phyloP scores from a whole-genome alignment of 1,140 invertebrate genomes.

The Holcopasites calliopsidis region DNA sequence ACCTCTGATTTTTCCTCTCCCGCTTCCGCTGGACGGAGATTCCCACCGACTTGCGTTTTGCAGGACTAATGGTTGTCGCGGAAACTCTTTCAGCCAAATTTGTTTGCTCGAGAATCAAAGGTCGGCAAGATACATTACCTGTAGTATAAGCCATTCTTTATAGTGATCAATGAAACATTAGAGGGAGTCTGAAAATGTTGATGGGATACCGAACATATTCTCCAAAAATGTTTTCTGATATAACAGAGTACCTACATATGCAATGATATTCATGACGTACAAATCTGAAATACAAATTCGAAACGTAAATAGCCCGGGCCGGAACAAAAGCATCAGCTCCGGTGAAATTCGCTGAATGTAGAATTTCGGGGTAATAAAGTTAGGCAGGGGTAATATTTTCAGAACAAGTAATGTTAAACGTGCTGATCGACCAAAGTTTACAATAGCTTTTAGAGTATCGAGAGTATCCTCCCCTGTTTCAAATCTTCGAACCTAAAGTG shows the following conservation, averaged over 20 bases:
- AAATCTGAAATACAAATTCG: slow-evolving; percentile 20
- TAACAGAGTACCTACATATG: slow-evolving; percentile 19
- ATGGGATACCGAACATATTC: too few relatives aligned
- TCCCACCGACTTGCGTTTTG: slow-evolving; percentile 48
- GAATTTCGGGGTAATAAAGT: neutral
- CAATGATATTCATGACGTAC: slow-evolving; percentile 8
- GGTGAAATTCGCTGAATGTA: slow-evolving; percentile 5
- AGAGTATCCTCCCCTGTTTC: too few relatives aligned
- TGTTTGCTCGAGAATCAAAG: neutral
- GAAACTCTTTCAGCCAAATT: neutral
- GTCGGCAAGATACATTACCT: neutral
- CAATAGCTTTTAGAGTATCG: neutral
- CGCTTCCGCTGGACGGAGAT: slow-evolving; percentile 10
- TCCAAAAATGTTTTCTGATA: slow-evolving; percentile 3
- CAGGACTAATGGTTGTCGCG: neutral
- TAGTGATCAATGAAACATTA: too few relatives aligned
- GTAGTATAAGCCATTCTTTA: too few relatives aligned
- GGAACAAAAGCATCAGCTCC: neutral
- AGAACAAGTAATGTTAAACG: slow-evolving; percentile 1
- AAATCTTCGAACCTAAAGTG: neutral
- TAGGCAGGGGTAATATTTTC: neutral
- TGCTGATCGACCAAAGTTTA: neutral
- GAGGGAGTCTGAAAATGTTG: too few relatives aligned
- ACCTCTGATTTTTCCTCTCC: neutral
- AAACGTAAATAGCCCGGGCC: slow-evolving; percentile 11